Evolutionary conservation across 2,113 vertebrate genomes (phyloP), one percentile per base, ranked within the genome.

Genomic region (Dryoscopus gambensis): DNA sequence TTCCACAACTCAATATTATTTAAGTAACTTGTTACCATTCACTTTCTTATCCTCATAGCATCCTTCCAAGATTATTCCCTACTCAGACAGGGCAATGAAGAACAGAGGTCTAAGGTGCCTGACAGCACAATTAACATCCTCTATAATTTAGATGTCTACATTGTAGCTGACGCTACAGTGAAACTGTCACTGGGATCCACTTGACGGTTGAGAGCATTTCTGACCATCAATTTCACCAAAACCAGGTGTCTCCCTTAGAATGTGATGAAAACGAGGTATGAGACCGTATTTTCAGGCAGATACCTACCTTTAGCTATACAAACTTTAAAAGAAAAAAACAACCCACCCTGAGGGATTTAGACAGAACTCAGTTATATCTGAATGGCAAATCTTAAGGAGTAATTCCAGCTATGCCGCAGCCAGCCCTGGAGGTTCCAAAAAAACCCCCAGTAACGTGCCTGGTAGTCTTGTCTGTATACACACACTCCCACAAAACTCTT

Each of bases 371-470:
- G 25, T 24, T 35, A 35, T 22, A 42, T 49, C 42, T 33, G 46
- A 80, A 74, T 23, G 47, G 11, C 35, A 92, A 53, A 84, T 16
- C 24, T 55, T 40, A 55, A 13, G 39, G n/a, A 63, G 8, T 35
- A 87, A 68, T 63, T 77, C 25, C 35, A 87, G 33, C 35, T 55
- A 28, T 47, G 44, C 22, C 15, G 11, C 28, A 59, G 57, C 25
- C 59, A 63, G 33, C 13, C 6, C 40, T 79, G n/a, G 9, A 75
- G 30, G 16, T 59, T 87, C 17, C 21, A 17, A 52, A 50, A 79
- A 70, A 47, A 2, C 1, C 4, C 6, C 9, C 27, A 87, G 9
- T 49, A 57, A 56, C 0, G 0, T 37, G 27, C 15, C 19, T 67
- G 7, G 35, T 47, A 30, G 37, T 52, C n/a, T 28, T 52, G 21